A percentile compares a stretch with the other conserved stretches of the same genome.
phyloP scores from a whole-genome alignment of 1,140 invertebrate species.

The Drosophila biarmipes region DNA sequence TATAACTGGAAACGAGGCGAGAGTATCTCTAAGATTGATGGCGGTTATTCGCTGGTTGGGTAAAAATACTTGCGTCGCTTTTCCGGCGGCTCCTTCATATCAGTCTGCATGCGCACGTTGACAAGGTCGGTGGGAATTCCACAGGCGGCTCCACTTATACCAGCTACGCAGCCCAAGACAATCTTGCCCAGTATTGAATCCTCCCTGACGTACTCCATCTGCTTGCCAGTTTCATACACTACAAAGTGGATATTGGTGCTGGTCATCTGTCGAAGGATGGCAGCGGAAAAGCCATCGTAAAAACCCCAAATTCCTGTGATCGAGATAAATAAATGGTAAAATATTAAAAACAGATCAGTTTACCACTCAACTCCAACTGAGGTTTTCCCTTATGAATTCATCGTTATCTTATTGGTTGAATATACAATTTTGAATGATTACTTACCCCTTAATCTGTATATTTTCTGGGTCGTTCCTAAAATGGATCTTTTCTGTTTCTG shows the following conservation, averaged over 20 bases:
- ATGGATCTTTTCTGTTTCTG: slow-evolving; percentile 13
- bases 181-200: slow-evolving; percentile 88
- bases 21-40: not conserved
- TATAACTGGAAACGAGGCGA: slow-evolving; percentile 90
- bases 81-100: slow-evolving; percentile 92
- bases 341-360: no score
- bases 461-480: not conserved
- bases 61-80: slow-evolving; percentile 26
- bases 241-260: slow-evolving; percentile 98
- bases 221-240: slow-evolving; percentile 94
- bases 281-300: slow-evolving; percentile 98
- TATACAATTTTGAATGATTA: no score
- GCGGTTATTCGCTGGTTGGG: not conserved
- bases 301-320: slow-evolving; percentile 91
- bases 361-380: no score
- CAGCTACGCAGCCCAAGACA: slow-evolving; percentile 92
- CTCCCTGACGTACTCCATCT: slow-evolving; percentile 84
- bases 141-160: slow-evolving; percentile 87
- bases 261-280: slow-evolving; percentile 96
- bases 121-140: slow-evolving; percentile 97
- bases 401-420: no score
- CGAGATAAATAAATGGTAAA: not conserved
- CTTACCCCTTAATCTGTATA: not conserved
- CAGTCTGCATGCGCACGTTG: slow-evolving; percentile 99
- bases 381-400: no score